Conservation (phyloP, 1,140 invertebrate species). For the Heliconius eleuchia region DNA sequence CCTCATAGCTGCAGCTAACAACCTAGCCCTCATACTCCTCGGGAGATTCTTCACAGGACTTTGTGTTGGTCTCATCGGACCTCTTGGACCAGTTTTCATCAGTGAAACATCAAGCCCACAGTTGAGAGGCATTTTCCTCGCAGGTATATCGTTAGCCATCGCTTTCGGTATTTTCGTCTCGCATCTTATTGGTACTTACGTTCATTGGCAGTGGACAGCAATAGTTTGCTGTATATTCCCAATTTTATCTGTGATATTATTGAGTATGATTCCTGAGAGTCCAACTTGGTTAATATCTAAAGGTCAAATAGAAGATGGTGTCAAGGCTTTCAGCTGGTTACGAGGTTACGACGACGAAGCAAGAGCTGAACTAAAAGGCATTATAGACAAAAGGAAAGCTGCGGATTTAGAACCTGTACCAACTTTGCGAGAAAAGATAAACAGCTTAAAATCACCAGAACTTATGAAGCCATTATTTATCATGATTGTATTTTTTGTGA, state of each 20-base stretch:
- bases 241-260: slow-evolving; percentile 71
- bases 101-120: slow-evolving; percentile 82
- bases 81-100: slow-evolving; percentile 81
- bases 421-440: slow-evolving; percentile 61
- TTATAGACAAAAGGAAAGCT: slow-evolving; percentile 71
- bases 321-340: slow-evolving; percentile 79
- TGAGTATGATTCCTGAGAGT: slow-evolving; percentile 85
- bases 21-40: slow-evolving; percentile 80
- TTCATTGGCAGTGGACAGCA: slow-evolving; percentile 83
- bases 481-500: slow-evolving; percentile 83
- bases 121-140: slow-evolving; percentile 82
- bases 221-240: slow-evolving; percentile 80
- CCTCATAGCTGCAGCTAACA: slow-evolving; percentile 81
- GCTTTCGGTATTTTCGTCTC: slow-evolving; percentile 81
- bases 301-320: slow-evolving; percentile 77
- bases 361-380: slow-evolving; percentile 74
- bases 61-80: slow-evolving; percentile 79
- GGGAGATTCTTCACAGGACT: slow-evolving; percentile 87
- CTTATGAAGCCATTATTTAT: slow-evolving; percentile 83
- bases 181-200: slow-evolving; percentile 83
- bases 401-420: slow-evolving; percentile 56
- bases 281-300: slow-evolving; percentile 86
- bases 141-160: slow-evolving; percentile 80
- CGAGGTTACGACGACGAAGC: slow-evolving; percentile 78
- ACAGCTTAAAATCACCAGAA: slow-evolving; percentile 66